A percentile compares a stretch with the other conserved stretches of the same genome.
Conservation (phyloP, 2,113 vertebrate species). For the Ammospiza caudacuta region DNA sequence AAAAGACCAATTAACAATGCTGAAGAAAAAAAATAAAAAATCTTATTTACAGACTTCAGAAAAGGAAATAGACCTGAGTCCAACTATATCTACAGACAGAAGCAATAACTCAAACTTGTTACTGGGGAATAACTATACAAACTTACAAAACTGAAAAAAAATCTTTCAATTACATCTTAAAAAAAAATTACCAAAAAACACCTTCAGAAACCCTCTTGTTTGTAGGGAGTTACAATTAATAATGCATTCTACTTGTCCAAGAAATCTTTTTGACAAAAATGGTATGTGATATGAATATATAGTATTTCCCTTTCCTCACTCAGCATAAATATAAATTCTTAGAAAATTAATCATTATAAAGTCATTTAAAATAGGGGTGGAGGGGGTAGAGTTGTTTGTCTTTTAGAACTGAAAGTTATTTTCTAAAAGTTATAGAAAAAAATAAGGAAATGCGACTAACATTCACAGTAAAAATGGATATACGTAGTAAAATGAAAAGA, state of each 20-base stretch:
- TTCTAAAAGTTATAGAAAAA: neutral
- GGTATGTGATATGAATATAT: neutral
- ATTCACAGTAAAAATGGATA: neutral
- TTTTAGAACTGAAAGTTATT: neutral
- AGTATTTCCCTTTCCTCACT: neutral
- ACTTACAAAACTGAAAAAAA: neutral
- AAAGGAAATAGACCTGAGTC: neutral
- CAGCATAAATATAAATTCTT: neutral
- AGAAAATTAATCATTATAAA: neutral
- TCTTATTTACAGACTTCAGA: neutral
- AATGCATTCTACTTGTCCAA: neutral
- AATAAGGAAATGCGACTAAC: neutral
- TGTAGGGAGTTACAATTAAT: neutral
- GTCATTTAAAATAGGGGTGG: fast-evolving
- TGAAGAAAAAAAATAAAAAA: neutral
- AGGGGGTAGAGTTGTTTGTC: neutral
- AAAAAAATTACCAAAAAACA: neutral
- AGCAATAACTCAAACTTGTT: neutral
- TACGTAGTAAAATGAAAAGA: neutral
- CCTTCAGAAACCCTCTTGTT: neutral
- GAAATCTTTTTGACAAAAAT: neutral
- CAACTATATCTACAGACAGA: neutral
- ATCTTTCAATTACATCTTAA: neutral
- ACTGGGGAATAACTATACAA: neutral
- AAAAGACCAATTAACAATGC: neutral